Conservation (phyloP, 2,888 invertebrate species). For the Stegana nigrithorax region DNA sequence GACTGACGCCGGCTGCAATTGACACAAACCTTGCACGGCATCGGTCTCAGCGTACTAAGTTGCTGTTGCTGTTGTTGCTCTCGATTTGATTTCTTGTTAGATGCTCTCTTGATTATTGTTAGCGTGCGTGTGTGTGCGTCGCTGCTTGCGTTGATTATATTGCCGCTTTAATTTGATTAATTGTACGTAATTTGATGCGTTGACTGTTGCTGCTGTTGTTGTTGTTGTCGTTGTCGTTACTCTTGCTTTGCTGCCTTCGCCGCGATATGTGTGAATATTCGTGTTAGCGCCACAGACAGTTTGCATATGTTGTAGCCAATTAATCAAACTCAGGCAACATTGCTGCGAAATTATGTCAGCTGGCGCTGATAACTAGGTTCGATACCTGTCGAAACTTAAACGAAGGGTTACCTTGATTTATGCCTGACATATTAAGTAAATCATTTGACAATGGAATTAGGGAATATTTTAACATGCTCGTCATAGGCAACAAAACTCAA, state of each 20-base stretch:
- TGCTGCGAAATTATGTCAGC: background rate
- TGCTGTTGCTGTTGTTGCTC: background rate
- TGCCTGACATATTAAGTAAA: too few species aligned
- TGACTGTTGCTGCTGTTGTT: background rate
- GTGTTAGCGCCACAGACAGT: background rate
- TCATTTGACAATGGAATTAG: too few species aligned
- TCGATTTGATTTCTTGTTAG: background rate
- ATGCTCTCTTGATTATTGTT: background rate
- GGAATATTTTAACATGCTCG: too few species aligned
- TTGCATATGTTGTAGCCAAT: conserved; percentile 17
- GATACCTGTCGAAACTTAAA: too few species aligned
- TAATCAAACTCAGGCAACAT: conserved; percentile 8
- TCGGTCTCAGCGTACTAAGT: background rate
- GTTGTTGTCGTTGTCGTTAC: background rate
- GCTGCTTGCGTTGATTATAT: conserved; percentile 10
- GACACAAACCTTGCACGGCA: conserved; percentile 8
- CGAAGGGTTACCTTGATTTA: background rate
- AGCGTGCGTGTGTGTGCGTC: background rate
- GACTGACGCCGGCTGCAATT: conserved; percentile 18
- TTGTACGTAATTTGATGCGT: conserved; percentile 9
- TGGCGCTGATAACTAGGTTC: background rate
- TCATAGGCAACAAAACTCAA: too few species aligned
- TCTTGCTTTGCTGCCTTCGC: background rate
- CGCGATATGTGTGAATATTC: background rate
- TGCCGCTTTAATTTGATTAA: conserved; percentile 18